phyloP scores from a whole-genome alignment of 2,888 invertebrate species.

The Kuschelorhynchus macadamiae region DNA sequence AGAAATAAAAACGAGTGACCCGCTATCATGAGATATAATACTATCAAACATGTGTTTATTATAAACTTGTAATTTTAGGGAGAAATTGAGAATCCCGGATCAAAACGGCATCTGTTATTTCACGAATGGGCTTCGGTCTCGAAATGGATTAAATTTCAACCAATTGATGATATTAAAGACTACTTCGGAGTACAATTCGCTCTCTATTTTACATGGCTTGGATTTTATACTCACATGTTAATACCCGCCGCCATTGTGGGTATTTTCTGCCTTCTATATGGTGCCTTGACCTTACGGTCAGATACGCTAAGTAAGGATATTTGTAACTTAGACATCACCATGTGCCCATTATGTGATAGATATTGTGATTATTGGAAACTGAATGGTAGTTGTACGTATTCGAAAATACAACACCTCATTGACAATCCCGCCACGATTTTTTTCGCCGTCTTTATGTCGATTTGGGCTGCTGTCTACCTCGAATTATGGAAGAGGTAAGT shows the following conservation, averaged over 20 bases:
- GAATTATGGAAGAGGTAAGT: slow-evolving; percentile 83
- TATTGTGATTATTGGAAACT: slow-evolving; percentile 83
- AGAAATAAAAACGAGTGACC: too few species aligned
- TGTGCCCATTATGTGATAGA: slow-evolving; percentile 88
- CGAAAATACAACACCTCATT: slow-evolving; percentile 83
- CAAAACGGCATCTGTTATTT: slow-evolving; percentile 72
- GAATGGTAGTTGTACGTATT: slow-evolving; percentile 79
- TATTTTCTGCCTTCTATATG: slow-evolving; percentile 76
- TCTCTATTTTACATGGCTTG: slow-evolving; percentile 88
- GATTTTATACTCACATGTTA: slow-evolving; percentile 88
- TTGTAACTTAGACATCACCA: slow-evolving; percentile 74
- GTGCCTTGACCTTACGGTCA: slow-evolving; percentile 69
- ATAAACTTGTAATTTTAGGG: slow-evolving; percentile 68
- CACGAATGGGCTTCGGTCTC: slow-evolving; percentile 80
- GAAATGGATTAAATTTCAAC: slow-evolving; percentile 82
- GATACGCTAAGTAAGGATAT: slow-evolving; percentile 73
- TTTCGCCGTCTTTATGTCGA: slow-evolving; percentile 86
- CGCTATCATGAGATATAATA: too few species aligned
- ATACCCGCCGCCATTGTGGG: slow-evolving; percentile 81
- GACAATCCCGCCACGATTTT: slow-evolving; percentile 86
- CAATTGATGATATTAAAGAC: slow-evolving; percentile 82
- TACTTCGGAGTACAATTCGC: slow-evolving; percentile 85
- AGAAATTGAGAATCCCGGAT: slow-evolving; percentile 69
- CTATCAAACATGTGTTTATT: too few species aligned
- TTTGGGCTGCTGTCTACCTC: slow-evolving; percentile 85